Base-by-base conservation (phyloP, 2,888 invertebrate species). In the Liopterus haemorrhoidalis region DNA sequence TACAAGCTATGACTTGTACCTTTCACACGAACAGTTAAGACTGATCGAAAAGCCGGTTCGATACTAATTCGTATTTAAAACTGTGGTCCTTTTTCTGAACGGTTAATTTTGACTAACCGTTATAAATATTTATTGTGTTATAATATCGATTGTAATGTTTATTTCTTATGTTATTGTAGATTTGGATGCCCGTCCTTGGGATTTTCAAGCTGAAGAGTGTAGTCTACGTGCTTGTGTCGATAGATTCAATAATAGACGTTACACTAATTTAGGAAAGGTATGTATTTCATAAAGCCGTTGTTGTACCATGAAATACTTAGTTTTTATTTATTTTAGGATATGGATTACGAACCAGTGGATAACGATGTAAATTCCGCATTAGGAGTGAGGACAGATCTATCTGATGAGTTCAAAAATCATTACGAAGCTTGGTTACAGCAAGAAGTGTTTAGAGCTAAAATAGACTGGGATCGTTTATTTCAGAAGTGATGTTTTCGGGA, bases 181-280 rank as follows among this genome's bases (percentile, higher is more conserved):
- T 73, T 79, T 96, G 58, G 95, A 97, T 70, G 95, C 95, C 0
- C 77, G 94, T 49, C 96, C 96, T 1, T 96, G 95, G 95, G 96
- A 99, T 67, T 97, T 92, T 58, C 89, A 99, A 71, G 92, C 90
- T 21, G 97, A 99, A 66, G 99, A 99, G 65, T 93, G 94, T 67
- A 85, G 92, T 8, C 70, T 99, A 46, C 78, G 96, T 49, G 85
- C 88, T 0, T 90, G 89, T 53, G 96, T 99, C 2, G 97, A 99
- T 70, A 79, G 92, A 48, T 99, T 99, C 62, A 97, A 99, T 68
- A 83, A 86, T 62, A 79, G 97, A 15, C 78, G 97, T 51, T 97
- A 99, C 46, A 58, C 59, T 6, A 61, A 61, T 30, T 48, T 56
- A 14, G 46, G 46, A 31, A 60, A 59, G 45, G 63, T 63, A 53